Percentiles rank a stretch among this genome's conserved stretches.
Conservation (phyloP, 1,140 invertebrate species). For the Drosophila suzukii region DNA sequence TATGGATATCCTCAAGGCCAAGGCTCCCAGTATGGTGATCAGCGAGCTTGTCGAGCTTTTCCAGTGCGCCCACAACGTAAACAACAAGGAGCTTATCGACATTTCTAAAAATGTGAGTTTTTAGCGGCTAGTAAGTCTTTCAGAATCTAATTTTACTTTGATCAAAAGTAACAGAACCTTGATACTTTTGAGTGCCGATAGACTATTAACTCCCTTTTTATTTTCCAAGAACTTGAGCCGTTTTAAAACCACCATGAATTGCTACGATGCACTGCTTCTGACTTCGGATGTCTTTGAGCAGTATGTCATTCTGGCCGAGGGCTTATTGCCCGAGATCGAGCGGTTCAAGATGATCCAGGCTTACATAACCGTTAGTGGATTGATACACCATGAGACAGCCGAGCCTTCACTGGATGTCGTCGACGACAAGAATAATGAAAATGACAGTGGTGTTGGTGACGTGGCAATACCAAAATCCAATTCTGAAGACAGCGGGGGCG, state of each 20-base stretch:
- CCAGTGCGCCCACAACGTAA: neutral
- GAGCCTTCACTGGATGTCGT: too few species aligned
- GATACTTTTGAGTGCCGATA: too few species aligned
- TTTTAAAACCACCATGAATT: neutral
- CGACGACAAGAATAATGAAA: neutral
- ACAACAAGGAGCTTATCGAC: neutral
- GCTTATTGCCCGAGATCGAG: neutral
- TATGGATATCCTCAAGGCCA: neutral
- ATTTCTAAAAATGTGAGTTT: neutral
- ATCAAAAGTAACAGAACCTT: too few species aligned
- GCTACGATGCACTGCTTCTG: neutral
- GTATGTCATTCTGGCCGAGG: neutral
- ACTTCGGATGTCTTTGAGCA: conserved; percentile 16
- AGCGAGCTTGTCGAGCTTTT: conserved; percentile 5
- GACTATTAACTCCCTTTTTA: neutral
- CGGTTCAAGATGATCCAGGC: conserved; percentile 25
- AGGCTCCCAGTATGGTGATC: neutral
- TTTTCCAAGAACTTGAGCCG: neutral
- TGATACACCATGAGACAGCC: neutral
- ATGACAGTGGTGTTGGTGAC: neutral
- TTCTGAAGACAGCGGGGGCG: neutral
- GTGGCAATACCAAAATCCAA: neutral
- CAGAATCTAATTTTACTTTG: too few species aligned
- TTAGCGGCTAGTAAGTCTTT: too few species aligned
- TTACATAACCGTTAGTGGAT: conserved; percentile 9